Conservation (phyloP, 2,113 vertebrate genomes). For the Chloropsis hardwickii region DNA sequence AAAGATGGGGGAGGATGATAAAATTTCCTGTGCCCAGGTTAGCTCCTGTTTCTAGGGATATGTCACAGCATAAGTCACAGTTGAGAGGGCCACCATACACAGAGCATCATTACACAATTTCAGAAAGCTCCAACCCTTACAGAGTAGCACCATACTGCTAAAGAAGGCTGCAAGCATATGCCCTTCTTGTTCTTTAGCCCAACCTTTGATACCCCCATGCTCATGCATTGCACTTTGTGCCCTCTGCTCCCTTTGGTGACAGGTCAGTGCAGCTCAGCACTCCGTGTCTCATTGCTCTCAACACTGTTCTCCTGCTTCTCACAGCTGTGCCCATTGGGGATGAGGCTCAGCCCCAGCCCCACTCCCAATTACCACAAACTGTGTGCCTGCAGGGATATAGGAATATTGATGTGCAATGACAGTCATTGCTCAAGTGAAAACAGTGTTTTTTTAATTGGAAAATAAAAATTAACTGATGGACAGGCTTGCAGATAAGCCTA, state of each 20-base stretch:
- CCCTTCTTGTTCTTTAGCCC: not conserved
- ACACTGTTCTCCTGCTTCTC: not conserved
- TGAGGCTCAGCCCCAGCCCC: fast-evolving
- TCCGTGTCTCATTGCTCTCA: not conserved
- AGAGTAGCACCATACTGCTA: not conserved
- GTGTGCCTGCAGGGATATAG: not conserved
- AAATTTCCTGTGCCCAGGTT: not conserved
- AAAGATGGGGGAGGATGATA: not conserved
- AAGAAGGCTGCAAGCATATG: not conserved
- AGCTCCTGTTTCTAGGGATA: not conserved
- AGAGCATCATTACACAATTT: not conserved
- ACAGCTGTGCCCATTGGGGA: not conserved
- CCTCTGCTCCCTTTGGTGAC: not conserved
- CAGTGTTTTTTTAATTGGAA: not conserved
- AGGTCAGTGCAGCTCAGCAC: not conserved
- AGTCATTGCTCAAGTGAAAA: not conserved
- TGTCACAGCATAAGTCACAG: not conserved
- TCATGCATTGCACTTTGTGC: not conserved
- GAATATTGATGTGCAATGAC: not conserved
- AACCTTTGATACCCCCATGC: not conserved
- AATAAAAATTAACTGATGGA: not conserved
- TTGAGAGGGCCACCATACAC: not conserved
- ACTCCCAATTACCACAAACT: not conserved
- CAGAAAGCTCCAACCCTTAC: not conserved
- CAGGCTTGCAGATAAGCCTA: not conserved